Base-by-base conservation (phyloP, 2,113 vertebrate species). In the Ptychochromis oligacanthus region DNA sequence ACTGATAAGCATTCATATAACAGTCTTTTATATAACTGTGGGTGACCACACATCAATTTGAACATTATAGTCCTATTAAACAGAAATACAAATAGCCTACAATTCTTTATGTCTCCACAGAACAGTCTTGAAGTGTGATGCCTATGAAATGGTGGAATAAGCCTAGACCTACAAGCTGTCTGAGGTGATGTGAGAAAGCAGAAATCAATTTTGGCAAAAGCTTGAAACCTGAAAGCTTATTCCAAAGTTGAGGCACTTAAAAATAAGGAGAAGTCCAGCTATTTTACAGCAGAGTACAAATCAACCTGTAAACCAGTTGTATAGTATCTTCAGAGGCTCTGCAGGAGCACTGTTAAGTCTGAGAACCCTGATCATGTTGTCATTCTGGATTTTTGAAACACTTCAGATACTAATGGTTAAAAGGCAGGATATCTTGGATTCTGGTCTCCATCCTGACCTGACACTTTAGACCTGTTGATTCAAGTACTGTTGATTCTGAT, bases 1-100 rank as follows among this genome's bases (percentile, higher is more conserved):
- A 46, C 43, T 46, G 13, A n/a, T n/a, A 55, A 20, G 2, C 43
- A n/a, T n/a, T n/a, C n/a, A n/a, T n/a, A n/a, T n/a, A n/a, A n/a
- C n/a, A n/a, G n/a, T n/a, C 49, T 49, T 31, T 77, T 18, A 24
- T 75, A 87, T 80, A 77, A 87, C 67, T 40, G 12, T 11, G 75
- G 56, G 40, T 34, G 15, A 15, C 55, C 4, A 49, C 74, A 49
- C 74, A 77, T 75, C 5, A 15, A 75, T 75, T 55, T 72, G 24
- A 75, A 77, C 36, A 46, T 82, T 6, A 80, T 62, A 46, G 72
- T 88, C 31, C 34, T 38, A 8, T 7, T 49, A 43, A 62, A 58
- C 20, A 72, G 67, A 46, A 55, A 67, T 55, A 77, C 31, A 81
- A 76, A 82, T 1, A 13, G 26, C n/a, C n/a, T 59, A 26, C 4